Conservation (phyloP, 2,113 vertebrate species). For the Macquaria ambigua region DNA sequence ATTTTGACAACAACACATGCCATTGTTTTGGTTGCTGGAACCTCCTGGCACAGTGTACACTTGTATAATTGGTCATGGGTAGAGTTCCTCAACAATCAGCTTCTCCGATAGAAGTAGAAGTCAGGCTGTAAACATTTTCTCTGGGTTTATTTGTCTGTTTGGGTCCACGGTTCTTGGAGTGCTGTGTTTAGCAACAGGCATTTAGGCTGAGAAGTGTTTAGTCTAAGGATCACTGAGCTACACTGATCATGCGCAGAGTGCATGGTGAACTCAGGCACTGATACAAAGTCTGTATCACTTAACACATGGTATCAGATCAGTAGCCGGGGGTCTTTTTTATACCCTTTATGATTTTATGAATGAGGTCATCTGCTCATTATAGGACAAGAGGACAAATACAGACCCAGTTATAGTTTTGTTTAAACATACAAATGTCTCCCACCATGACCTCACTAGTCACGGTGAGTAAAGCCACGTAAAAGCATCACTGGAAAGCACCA, state of each 20-base stretch:
- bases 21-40: conserved; percentile 41
- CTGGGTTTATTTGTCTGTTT: conserved; percentile 72
- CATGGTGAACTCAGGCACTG: conserved; percentile 7
- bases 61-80: conserved; percentile 67
- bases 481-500: background rate
- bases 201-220: conserved; percentile 72
- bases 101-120: conserved; percentile 44
- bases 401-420: conserved; percentile 2
- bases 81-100: conserved; percentile 63
- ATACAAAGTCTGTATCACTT: conserved; percentile 1
- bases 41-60: conserved; percentile 56
- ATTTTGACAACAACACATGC: conserved; percentile 66
- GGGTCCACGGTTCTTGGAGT: conserved; percentile 21
- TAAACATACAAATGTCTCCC: conserved; percentile 9
- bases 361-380: background rate
- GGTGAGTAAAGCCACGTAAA: conserved; percentile 13
- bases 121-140: conserved; percentile 63
- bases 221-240: conserved; percentile 54
- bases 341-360: conserved; percentile 19
- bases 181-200: conserved; percentile 34
- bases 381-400: background rate
- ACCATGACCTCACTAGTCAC: conserved; percentile 2
- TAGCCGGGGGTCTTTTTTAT: background rate
- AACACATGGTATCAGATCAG: conserved; percentile 18
- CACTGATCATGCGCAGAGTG: conserved; percentile 26